Percentiles rank a stretch among this genome's conserved stretches.
Evolutionary conservation across 1,140 invertebrate species (phyloP).

Genomic region (Drosophila dunni): DNA sequence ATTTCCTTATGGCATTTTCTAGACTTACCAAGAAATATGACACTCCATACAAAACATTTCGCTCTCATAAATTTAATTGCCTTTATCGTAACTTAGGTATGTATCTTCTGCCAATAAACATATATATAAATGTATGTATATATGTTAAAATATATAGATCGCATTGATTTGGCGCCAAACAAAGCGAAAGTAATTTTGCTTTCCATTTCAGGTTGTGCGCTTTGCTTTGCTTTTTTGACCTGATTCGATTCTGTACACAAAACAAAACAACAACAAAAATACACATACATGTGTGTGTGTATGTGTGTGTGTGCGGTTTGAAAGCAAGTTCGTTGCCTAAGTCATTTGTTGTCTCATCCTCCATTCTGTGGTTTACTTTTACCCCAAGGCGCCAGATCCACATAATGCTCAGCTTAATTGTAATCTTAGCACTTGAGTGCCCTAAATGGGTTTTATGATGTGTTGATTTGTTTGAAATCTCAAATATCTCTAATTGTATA

Average conservation of each 20-base stretch:
- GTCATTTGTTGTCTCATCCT: constrained; percentile 63
- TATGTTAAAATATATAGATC: constrained; percentile 6
- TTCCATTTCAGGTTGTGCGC: constrained; percentile 72
- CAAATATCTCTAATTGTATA: not conserved
- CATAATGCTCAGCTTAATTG: constrained; percentile 18
- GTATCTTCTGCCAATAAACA: not conserved
- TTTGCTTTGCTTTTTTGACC: constrained; percentile 50
- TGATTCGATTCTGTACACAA: constrained; percentile 58
- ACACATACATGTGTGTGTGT: constrained; percentile 16
- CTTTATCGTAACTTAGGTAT: not conserved
- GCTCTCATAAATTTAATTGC: constrained; percentile 55
- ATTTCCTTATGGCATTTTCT: constrained; percentile 57
- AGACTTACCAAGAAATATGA: constrained; percentile 70
- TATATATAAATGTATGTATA: not conserved
- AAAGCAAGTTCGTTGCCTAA: constrained; percentile 53
- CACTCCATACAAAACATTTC: constrained; percentile 51
- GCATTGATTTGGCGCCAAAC: constrained; percentile 38
- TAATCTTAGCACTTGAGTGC: constrained; percentile 21
- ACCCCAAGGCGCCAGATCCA: not conserved
- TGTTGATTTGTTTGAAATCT: not conserved
- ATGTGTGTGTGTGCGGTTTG: constrained; percentile 23
- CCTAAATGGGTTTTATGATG: constrained; percentile 5
- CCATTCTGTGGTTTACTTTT: constrained; percentile 4
- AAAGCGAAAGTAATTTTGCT: constrained; percentile 74
- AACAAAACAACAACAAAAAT: constrained; percentile 25